Conservation (phyloP, 2,888 invertebrate genomes). For the Arctia plantaginis region DNA sequence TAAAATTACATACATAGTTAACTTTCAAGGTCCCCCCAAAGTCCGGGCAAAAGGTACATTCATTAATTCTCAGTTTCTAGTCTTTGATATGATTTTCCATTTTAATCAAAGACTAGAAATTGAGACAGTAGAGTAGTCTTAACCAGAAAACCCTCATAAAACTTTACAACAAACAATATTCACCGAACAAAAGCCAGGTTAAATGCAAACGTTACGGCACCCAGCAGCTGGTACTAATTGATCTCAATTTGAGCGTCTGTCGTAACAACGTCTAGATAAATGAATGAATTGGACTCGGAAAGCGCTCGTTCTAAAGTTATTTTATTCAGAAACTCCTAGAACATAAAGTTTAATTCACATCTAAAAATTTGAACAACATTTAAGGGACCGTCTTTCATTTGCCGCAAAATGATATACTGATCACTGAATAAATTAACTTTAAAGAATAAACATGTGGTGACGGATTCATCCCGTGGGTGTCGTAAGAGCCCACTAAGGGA, state of each 20-base stretch:
- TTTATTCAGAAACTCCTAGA: conserved; percentile 3
- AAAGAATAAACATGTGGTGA: too few relatives aligned
- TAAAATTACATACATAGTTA: too few relatives aligned
- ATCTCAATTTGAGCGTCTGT: conserved; percentile 44
- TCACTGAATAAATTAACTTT: background rate
- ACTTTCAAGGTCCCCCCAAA: too few relatives aligned
- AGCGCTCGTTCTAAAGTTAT: background rate
- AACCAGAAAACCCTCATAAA: background rate
- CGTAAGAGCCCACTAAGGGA: too few relatives aligned
- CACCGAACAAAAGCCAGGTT: background rate
- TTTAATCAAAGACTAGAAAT: background rate
- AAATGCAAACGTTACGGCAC: conserved; percentile 30
- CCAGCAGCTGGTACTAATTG: conserved; percentile 54
- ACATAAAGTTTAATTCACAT: background rate
- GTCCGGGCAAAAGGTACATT: too few relatives aligned
- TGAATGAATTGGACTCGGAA: conserved; percentile 21
- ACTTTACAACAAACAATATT: background rate
- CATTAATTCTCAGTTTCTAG: too few relatives aligned
- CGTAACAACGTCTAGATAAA: conserved; percentile 27
- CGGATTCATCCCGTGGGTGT: too few relatives aligned
- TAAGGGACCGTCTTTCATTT: background rate
- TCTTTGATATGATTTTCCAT: too few relatives aligned
- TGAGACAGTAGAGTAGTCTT: background rate
- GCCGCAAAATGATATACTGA: background rate
- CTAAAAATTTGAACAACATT: background rate